phyloP scores from a whole-genome alignment of 2,797 vertebrate species.

The Falco concolor region DNA sequence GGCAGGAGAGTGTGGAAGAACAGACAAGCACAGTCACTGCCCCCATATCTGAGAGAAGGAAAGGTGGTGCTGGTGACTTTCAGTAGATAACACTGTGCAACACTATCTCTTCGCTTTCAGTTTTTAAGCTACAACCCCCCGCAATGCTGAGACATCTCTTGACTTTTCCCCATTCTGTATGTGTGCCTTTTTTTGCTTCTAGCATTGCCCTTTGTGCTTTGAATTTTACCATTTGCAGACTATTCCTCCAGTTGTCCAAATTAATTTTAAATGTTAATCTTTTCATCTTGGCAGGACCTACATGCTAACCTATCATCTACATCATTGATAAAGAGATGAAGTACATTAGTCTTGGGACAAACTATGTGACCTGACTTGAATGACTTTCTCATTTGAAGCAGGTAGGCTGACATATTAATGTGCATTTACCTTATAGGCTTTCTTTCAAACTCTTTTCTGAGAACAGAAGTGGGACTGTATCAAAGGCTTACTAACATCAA shows the following conservation, averaged over 20 bases:
- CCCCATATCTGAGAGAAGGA: not conserved
- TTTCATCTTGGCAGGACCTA: not conserved
- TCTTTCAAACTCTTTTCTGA: not conserved
- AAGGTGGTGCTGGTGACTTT: not conserved
- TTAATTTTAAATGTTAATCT: not conserved
- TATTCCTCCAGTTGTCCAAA: not conserved
- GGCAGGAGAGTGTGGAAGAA: not conserved
- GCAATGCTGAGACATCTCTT: not conserved
- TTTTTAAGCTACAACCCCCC: not conserved
- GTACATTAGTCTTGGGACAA: not conserved
- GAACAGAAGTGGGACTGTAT: not conserved
- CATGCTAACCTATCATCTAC: not conserved
- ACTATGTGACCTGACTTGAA: not conserved
- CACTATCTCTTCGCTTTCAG: not conserved
- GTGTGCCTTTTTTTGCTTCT: not conserved
- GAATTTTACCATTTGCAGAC: not conserved
- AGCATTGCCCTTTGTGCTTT: not conserved
- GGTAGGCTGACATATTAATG: not conserved
- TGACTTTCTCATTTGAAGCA: not conserved
- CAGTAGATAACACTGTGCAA: not conserved
- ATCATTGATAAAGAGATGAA: not conserved
- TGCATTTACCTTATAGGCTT: not conserved
- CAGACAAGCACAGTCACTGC: not conserved
- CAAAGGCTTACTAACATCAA: not conserved
- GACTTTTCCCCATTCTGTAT: not conserved